Evolutionary conservation across 2,888 invertebrate genomes (phyloP).

Genomic region (Beris morrisii): DNA sequence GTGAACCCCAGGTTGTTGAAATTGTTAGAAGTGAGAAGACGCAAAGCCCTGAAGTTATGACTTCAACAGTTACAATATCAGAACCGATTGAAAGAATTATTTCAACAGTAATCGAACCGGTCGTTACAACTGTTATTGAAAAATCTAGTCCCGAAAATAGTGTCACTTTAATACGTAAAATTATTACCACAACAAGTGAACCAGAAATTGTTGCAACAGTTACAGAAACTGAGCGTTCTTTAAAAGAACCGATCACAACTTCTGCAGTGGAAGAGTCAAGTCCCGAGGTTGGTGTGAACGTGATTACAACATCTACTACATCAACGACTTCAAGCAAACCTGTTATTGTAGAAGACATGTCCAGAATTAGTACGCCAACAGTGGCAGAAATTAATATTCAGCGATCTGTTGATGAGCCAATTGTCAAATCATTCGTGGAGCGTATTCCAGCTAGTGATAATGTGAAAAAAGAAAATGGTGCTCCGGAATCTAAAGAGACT

Average conservation of each 20-base stretch:
- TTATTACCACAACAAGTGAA: conserved; percentile 19
- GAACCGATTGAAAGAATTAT: neutral
- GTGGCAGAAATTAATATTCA: too few relatives aligned
- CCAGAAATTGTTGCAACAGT: conserved; percentile 14
- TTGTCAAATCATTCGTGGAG: neutral
- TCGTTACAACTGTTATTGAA: too few relatives aligned
- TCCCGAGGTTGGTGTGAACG: conserved; percentile 6
- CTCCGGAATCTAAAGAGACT: neutral
- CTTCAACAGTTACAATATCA: neutral
- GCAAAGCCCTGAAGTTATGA: neutral
- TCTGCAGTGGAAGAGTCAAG: conserved; percentile 9
- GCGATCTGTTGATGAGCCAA: neutral
- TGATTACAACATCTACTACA: too few relatives aligned
- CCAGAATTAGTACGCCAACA: too few relatives aligned
- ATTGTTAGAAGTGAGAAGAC: neutral
- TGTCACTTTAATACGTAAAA: neutral
- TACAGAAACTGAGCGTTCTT: conserved; percentile 5
- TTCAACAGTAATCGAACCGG: neutral
- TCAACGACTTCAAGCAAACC: neutral
- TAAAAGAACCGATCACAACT: conserved; percentile 21
- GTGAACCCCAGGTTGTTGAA: neutral
- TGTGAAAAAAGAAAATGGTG: neutral
- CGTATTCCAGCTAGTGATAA: neutral
- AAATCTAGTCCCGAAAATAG: too few relatives aligned
- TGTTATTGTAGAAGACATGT: too few relatives aligned